phyloP scores from a whole-genome alignment of 2,113 vertebrate species.

The Tapirus terrestris region DNA sequence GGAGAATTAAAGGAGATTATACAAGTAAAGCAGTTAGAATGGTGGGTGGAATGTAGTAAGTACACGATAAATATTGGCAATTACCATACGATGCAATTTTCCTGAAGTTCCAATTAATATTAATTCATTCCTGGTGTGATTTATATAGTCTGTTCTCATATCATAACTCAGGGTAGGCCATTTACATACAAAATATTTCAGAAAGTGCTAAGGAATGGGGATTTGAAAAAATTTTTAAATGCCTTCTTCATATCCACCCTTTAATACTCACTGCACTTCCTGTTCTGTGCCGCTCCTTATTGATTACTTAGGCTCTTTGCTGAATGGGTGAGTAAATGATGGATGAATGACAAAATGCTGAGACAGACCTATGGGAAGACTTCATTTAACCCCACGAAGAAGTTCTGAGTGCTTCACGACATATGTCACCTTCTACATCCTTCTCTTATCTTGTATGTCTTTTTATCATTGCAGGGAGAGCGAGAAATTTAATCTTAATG shows the following conservation, averaged over 20 bases:
- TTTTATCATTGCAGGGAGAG: not conserved
- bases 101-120: no score
- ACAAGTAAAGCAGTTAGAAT: no score
- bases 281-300: no score
- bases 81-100: no score
- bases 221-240: not conserved
- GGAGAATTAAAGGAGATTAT: no score
- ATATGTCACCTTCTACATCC: not conserved
- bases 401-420: no score
- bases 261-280: fast-evolving
- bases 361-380: not conserved
- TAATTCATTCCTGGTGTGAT: no score
- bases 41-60: no score
- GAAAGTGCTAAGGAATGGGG: not conserved
- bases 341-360: not conserved
- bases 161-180: not conserved
- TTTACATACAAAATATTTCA: not conserved
- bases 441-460: not conserved
- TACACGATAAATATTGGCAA: no score
- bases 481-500: not conserved
- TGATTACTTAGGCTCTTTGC: no score
- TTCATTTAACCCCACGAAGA: not conserved
- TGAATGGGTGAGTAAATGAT: no score
- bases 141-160: no score
- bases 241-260: not conserved